Conservation (phyloP, 2,888 invertebrate species). For the Portevinia maculata region DNA sequence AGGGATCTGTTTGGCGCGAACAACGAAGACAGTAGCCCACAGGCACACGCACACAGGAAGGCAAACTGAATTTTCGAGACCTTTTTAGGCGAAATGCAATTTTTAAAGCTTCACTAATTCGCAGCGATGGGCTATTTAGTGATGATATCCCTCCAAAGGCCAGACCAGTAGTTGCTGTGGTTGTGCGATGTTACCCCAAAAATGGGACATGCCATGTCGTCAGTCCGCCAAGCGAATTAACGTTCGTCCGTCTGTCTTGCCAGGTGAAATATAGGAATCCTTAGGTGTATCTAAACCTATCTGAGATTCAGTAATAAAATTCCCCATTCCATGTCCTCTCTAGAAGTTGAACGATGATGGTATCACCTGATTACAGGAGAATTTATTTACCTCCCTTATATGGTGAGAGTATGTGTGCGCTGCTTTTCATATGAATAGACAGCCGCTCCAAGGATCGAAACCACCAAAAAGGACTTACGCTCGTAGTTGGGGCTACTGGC, state of each 20-base stretch:
- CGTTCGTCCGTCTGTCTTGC: conserved; percentile 9
- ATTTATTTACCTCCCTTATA: conserved; percentile 72
- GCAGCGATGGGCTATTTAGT: conserved; percentile 42
- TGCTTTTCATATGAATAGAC: conserved; percentile 24
- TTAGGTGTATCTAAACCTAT: conserved; percentile 15
- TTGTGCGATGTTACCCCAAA: conserved; percentile 50
- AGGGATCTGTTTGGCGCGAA: conserved; percentile 59
- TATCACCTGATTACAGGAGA: conserved; percentile 69
- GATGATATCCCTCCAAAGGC: conserved; percentile 43
- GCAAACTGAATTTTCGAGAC: conserved; percentile 60
- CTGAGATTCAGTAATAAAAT: conserved; percentile 44
- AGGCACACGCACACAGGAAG: conserved; percentile 33
- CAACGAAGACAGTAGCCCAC: conserved; percentile 30
- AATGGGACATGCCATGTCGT: conserved; percentile 57
- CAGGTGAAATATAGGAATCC: conserved; percentile 59
- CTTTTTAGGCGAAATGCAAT: conserved; percentile 58
- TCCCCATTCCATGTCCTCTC: conserved; percentile 43
- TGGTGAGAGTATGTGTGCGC: conserved; percentile 37
- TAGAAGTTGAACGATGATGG: conserved; percentile 65
- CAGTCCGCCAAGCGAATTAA: conserved; percentile 17
- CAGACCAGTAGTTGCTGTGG: conserved; percentile 8
- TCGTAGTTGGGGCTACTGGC: conserved; percentile 4
- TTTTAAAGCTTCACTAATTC: conserved; percentile 63
- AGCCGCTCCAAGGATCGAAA: conserved; percentile 37
- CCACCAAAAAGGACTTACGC: conserved; percentile 46